Percentiles rank a stretch among this genome's conserved stretches.
phyloP scores from a whole-genome alignment of 2,888 invertebrate species.

The Cerceris ruficornis region DNA sequence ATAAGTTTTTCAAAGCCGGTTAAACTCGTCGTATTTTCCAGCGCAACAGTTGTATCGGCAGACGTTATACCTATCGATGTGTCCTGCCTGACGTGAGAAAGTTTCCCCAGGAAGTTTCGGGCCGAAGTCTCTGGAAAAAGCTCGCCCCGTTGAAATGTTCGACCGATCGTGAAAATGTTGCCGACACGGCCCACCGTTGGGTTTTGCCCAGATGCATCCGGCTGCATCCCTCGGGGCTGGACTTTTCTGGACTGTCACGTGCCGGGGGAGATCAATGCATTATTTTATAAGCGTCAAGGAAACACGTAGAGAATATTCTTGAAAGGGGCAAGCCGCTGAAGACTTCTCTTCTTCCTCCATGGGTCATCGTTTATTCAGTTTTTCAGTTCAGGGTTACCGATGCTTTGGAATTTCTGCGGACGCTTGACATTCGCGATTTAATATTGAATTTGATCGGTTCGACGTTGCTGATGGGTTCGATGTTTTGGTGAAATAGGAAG shows the following conservation, averaged over 20 bases:
- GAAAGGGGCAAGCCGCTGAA: slow-evolving; percentile 4
- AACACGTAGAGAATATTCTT: slow-evolving; percentile 5
- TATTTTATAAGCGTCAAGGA: slow-evolving; percentile 50
- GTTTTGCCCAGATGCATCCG: slow-evolving; percentile 44
- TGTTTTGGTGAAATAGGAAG: too few species aligned
- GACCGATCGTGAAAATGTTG: slow-evolving; percentile 54
- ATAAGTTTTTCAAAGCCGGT: neutral
- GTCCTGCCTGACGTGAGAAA: slow-evolving; percentile 49
- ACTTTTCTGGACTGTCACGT: slow-evolving; percentile 49
- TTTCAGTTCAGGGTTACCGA: too few species aligned
- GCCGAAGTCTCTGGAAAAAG: slow-evolving; percentile 48
- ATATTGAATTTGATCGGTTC: too few species aligned
- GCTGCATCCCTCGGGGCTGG: slow-evolving; percentile 48
- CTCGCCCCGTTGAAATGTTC: slow-evolving; percentile 36
- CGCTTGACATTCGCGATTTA: too few species aligned
- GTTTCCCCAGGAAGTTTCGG: slow-evolving; percentile 48
- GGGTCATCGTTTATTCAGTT: slow-evolving; percentile 31
- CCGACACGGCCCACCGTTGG: slow-evolving; percentile 29
- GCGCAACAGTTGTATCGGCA: slow-evolving; percentile 56
- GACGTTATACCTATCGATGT: slow-evolving; percentile 38
- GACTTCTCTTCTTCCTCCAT: slow-evolving; percentile 3
- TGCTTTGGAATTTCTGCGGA: too few species aligned
- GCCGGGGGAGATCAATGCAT: slow-evolving; percentile 44
- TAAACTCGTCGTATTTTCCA: slow-evolving; percentile 1
- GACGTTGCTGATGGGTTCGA: too few species aligned